Evolutionary conservation across 2,113 vertebrate genomes (phyloP), one percentile per base, ranked within the genome.

Genomic region (Phrynosoma blainvillii): DNA sequence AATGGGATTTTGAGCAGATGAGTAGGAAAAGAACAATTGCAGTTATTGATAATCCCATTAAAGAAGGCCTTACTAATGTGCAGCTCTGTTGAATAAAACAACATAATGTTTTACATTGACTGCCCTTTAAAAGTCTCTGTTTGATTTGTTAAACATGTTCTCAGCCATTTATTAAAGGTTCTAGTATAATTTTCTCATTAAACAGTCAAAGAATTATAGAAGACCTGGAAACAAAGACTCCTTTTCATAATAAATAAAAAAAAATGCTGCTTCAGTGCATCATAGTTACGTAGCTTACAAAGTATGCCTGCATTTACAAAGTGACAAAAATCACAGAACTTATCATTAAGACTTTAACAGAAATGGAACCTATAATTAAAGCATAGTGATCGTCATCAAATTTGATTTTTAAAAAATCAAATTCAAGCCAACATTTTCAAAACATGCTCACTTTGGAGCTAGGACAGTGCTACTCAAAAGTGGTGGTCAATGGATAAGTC

Each of bases 101-200:
- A 77, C 3, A 40, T 36, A 54, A 73, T 84, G 82, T 74, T 84
- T 84, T 84, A 74, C 73, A 84, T 1, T 36, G 30, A 81, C 10
- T 52, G 83, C 54, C 83, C 88, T 84, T 86, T 87, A 90, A 54
- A 75, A n/a, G 62, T 62, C 27, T 3, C 4, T 18, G 18, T n/a
- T 83, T 88, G 70, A 82, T 84, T 88, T 84, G 87, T 84, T 56
- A 30, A 88, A 79, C 32, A 79, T 59, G 36, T 62, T 83, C 36
- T 23, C 74, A 36, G 40, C 42, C 73, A 36, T 88, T 88, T 88
- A 75, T 42, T 42, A 62, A 62, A 68, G 59, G n/a, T 84, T 47
- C 23, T 40, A 65, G 42, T 71, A 66, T 84, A 75, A 71, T 80
- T 71, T 62, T 47, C 52, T n/a, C 56, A 68, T 79, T 89, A 89